phyloP scores from a whole-genome alignment of 2,888 invertebrate genomes.

The Drosophila anomalata region DNA sequence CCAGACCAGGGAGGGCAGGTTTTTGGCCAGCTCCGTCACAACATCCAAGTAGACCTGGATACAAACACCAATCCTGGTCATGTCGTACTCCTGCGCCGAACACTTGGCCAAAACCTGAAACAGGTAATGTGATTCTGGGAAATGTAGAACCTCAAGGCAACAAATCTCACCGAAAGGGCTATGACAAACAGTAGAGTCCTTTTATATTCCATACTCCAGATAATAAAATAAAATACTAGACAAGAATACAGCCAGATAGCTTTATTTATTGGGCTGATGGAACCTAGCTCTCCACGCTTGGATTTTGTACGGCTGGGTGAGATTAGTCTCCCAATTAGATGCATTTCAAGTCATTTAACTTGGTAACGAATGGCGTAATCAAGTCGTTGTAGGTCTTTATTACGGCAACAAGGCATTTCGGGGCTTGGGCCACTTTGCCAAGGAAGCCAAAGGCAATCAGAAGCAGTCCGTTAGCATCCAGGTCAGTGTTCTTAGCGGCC shows the following conservation, averaged over 20 bases:
- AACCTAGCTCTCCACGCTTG: not conserved
- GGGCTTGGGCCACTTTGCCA: not conserved
- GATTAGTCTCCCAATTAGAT: not conserved
- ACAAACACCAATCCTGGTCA: not conserved
- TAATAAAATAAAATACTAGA: not conserved
- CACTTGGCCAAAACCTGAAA: not conserved
- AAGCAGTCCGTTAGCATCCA: conserved; percentile 1
- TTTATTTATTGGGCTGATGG: not conserved
- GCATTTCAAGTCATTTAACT: not conserved
- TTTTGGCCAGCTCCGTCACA: not conserved
- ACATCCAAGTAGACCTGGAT: not conserved
- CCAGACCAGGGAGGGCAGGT: not conserved
- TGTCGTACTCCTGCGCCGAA: not conserved
- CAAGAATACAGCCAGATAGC: not conserved
- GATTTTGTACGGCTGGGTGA: not conserved
- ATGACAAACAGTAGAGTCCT: not conserved
- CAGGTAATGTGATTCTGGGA: not conserved
- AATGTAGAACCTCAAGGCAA: not conserved
- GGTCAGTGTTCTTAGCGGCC: not conserved
- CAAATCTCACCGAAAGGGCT: not conserved
- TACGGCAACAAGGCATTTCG: not conserved
- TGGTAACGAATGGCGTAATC: not conserved
- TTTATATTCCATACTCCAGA: not conserved
- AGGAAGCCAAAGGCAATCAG: not conserved
- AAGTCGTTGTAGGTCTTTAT: not conserved